Conservation (phyloP, 2,113 vertebrate species). For the Serinus canaria region DNA sequence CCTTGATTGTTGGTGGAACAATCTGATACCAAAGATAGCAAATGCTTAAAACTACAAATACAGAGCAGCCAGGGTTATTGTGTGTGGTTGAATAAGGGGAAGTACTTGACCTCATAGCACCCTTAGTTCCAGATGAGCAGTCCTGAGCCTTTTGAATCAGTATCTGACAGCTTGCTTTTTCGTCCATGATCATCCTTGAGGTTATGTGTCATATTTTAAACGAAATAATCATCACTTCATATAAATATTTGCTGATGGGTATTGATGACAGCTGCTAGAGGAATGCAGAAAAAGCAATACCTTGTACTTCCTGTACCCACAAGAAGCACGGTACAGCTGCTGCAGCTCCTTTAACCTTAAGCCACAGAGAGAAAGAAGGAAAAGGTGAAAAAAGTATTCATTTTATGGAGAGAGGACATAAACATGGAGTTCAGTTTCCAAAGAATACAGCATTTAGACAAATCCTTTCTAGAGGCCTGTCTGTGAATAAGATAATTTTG, state of each 20-base stretch:
- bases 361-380: not conserved
- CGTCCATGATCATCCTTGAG: not conserved
- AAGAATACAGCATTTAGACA: not conserved
- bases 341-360: not conserved
- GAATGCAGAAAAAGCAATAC: not conserved
- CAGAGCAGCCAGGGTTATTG: not conserved
- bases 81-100: constrained; percentile 41
- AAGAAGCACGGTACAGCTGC: not conserved
- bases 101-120: constrained; percentile 18
- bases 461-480: not conserved
- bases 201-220: not conserved
- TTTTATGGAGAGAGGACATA: not conserved
- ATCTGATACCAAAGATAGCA: not conserved
- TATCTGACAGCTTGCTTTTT: not conserved
- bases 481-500: not conserved
- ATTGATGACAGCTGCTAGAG: not conserved
- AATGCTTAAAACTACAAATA: not conserved
- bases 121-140: constrained; percentile 38
- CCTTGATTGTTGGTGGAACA: not conserved
- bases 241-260: not conserved
- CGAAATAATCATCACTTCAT: not conserved
- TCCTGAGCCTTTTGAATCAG: not conserved
- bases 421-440: not conserved
- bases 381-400: not conserved
- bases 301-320: not conserved